Evolutionary conservation across 2,113 vertebrate species (phyloP), one percentile per base, ranked within the genome.

Genomic region (Poecilia latipinna): DNA sequence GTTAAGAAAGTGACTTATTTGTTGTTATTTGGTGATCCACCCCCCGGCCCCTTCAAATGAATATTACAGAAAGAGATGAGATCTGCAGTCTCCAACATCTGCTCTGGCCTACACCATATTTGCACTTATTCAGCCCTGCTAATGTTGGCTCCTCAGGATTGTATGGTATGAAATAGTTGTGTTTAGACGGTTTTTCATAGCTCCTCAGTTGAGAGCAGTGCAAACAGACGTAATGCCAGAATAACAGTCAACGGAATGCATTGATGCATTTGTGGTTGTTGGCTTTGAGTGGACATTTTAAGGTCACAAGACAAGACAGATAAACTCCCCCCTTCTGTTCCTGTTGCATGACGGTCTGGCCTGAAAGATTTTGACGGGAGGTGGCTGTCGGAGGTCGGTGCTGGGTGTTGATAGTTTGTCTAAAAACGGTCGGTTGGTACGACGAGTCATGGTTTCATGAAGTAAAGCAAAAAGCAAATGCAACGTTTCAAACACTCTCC

Each of bases 201-300:
- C 82, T 84, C 80, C 81, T 84, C 73, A 81, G 86, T 79, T 80
- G 84, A 91, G 90, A 93, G 86, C 89, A 91, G 89, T 84, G 86
- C 89, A 93, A 93, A 93, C 90, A 93, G 89, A 90, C 78, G 73
- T 91, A 92, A 94, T 92, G 91, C 89, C 86, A 84, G 85, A 94
- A 94, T 92, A 94, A 94, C 91, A 93, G 84, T 71, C 67, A 64
- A 48, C 60, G 90, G 93, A 93, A 94, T 92, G 91, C 86, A 90
- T 82, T 29, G 61, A 86, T 79, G 87, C 88, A 82, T 82, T 83
- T 92, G 87, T n/a, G 76, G 84, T 84, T 93, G 84, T 93, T 93
- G 84, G 86, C 78, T 80, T 93, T 93, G 92, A 92, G 90, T 80
- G 75, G 85, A 87, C 86, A 89, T 89, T 90, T 57, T 86, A 74